phyloP scores from a whole-genome alignment of 2,888 invertebrate genomes.

The Carcina quercana region DNA sequence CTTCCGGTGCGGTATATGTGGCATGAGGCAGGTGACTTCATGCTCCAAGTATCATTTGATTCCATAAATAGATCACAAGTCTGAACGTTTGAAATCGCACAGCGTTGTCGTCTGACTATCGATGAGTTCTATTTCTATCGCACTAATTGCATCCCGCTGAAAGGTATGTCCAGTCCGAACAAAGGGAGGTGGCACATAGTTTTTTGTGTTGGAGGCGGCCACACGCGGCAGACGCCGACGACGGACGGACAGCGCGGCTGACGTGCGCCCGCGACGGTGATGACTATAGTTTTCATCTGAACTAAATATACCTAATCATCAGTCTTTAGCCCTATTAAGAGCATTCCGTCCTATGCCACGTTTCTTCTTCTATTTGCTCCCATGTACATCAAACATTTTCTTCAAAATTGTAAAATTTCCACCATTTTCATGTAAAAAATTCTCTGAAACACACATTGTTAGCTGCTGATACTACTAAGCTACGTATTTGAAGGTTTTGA shows the following conservation, averaged over 20 bases:
- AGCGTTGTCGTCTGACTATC: conserved; percentile 58
- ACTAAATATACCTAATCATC: conserved; percentile 71
- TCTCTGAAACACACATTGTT: too few species aligned
- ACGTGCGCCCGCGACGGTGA: conserved; percentile 52
- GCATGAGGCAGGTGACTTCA: conserved; percentile 30
- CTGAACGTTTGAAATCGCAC: conserved; percentile 60
- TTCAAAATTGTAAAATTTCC: too few species aligned
- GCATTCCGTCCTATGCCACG: too few species aligned
- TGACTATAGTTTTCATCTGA: conserved; percentile 69
- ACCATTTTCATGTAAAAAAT: too few species aligned
- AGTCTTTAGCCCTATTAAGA: too few species aligned
- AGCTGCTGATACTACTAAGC: too few species aligned
- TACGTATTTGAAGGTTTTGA: too few species aligned
- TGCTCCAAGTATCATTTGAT: conserved; percentile 59
- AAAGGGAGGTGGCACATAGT: conserved; percentile 69
- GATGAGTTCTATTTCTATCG: conserved; percentile 63
- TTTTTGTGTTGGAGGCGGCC: conserved; percentile 64
- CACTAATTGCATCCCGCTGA: conserved; percentile 73
- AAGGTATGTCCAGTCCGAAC: conserved; percentile 73
- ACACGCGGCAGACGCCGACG: conserved; percentile 57
- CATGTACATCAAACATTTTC: too few species aligned
- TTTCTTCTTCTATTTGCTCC: too few species aligned
- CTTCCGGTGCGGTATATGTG: conserved; percentile 34
- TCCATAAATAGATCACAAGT: conserved; percentile 68
- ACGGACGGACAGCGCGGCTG: conserved; percentile 58